Conservation (phyloP, 2,113 vertebrate species). For the Syrrhaptes paradoxus region DNA sequence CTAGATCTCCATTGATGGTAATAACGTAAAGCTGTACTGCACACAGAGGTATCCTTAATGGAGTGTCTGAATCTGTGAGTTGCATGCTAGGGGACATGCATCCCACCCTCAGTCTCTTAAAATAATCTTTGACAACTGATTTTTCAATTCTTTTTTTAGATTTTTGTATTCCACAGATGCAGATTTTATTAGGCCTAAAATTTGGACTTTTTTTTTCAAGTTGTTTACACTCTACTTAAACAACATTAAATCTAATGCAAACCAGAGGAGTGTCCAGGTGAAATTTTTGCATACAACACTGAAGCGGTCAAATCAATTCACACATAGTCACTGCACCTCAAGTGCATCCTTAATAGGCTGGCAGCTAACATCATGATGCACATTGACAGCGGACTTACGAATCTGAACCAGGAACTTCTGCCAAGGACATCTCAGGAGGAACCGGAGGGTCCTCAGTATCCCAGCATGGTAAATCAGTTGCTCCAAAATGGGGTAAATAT, state of each 20-base stretch:
- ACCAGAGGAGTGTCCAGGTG: not conserved
- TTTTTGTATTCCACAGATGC: not conserved
- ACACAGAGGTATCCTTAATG: not conserved
- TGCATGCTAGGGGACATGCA: not conserved
- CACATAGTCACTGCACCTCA: not conserved
- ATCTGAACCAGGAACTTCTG: not conserved
- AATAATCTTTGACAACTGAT: not conserved
- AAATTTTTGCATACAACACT: not conserved
- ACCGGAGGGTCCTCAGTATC: not conserved
- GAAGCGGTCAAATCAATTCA: not conserved
- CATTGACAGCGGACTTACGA: accelerated
- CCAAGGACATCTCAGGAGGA: not conserved
- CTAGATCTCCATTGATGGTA: not conserved
- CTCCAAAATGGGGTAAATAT: not conserved
- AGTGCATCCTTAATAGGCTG: not conserved
- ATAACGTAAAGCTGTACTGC: not conserved
- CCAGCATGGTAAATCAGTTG: not conserved
- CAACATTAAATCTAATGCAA: not conserved
- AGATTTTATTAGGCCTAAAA: not conserved
- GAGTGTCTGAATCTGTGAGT: not conserved
- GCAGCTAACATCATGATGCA: not conserved
- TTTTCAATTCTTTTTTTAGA: not conserved
- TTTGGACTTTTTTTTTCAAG: not conserved
- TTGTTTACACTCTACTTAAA: not conserved
- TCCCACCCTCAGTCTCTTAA: not conserved